A percentile compares a stretch with the other conserved stretches of the same genome.
Evolutionary conservation across 2,888 invertebrate species (phyloP).

Genomic region (Lochmaea capreae): DNA sequence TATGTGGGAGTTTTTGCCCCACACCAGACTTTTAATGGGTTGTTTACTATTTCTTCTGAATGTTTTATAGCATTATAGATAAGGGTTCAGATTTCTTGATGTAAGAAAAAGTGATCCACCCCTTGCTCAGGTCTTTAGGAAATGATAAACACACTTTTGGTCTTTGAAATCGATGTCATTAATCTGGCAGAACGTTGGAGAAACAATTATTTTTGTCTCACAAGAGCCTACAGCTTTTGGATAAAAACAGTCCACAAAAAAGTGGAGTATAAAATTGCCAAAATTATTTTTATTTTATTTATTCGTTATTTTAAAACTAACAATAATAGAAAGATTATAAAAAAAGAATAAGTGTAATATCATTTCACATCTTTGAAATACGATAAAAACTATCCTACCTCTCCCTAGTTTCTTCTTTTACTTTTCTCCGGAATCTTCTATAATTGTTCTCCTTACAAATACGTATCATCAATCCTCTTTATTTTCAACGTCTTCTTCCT

Average conservation of each 20-base stretch:
- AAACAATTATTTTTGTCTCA: conserved; percentile 1
- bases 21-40: conserved; percentile 39
- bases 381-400: too few relatives aligned
- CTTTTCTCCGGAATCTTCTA: too few relatives aligned
- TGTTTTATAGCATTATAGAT: conserved; percentile 40
- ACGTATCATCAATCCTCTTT: too few relatives aligned
- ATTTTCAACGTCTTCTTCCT: too few relatives aligned
- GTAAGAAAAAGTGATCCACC: conserved; percentile 36
- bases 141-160: conserved; percentile 32
- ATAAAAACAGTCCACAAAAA: background rate
- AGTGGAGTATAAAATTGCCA: background rate
- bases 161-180: conserved; percentile 13
- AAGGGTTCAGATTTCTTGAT: conserved; percentile 38
- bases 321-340: background rate
- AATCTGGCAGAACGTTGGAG: background rate
- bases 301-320: too few relatives aligned
- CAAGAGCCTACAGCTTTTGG: background rate
- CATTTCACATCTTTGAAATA: too few relatives aligned
- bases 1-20: conserved; percentile 35
- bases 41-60: conserved; percentile 43
- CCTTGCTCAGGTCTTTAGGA: conserved; percentile 34
- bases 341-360: background rate
- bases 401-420: too few relatives aligned
- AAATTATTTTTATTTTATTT: background rate
- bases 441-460: too few relatives aligned